A percentile compares a stretch with the other conserved stretches of the same genome.
Conservation (phyloP, 2,797 vertebrate species). For the Zalophus californianus region DNA sequence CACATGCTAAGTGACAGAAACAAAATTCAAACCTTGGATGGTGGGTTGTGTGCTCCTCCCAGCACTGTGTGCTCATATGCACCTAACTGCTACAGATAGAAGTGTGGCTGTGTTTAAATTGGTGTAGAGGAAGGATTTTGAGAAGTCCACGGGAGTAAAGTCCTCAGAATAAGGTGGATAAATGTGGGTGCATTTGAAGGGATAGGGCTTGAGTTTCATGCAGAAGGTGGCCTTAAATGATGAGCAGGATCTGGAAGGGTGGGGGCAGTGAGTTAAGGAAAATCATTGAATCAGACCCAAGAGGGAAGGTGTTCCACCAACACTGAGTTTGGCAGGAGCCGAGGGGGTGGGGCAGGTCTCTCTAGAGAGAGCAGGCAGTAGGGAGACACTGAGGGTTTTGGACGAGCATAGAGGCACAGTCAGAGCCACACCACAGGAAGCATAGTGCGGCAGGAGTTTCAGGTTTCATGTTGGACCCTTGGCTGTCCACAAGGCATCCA, state of each 20-base stretch:
- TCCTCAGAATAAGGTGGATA: no score
- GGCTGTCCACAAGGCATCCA: not conserved
- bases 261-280: not conserved
- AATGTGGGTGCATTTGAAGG: not conserved
- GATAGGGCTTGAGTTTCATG: not conserved
- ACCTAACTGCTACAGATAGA: accelerated
- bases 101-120: not conserved
- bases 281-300: not conserved
- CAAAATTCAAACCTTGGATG: not conserved
- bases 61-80: accelerated
- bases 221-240: not conserved
- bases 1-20: not conserved
- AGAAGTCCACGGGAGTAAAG: no score
- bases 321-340: not conserved
- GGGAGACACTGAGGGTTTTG: not conserved
- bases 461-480: accelerated
- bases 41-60: not conserved
- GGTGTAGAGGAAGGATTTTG: not conserved
- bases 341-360: not conserved
- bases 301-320: not conserved
- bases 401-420: not conserved
- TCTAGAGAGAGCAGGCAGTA: not conserved
- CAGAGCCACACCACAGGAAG: not conserved
- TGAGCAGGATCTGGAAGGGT: not conserved
- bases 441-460: not conserved